phyloP scores from a whole-genome alignment of 1,140 invertebrate genomes.

The Idris sp. region DNA sequence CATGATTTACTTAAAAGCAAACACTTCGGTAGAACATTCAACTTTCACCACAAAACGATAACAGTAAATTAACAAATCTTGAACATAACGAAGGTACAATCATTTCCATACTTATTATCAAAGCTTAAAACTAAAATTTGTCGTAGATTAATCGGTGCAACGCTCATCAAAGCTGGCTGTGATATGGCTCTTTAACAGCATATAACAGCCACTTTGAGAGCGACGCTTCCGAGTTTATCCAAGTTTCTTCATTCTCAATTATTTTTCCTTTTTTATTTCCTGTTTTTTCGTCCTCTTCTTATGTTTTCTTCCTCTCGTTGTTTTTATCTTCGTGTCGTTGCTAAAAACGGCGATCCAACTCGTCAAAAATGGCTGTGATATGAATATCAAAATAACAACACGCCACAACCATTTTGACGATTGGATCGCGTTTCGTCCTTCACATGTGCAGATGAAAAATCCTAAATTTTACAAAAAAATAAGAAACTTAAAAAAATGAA shows the following conservation, averaged over 20 bases:
- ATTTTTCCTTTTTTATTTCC: constrained; percentile 42
- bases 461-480: too few relatives aligned
- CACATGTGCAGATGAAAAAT: background rate
- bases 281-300: constrained; percentile 27
- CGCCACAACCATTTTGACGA: constrained; percentile 91
- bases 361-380: constrained; percentile 95
- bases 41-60: too few relatives aligned
- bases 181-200: constrained; percentile 80
- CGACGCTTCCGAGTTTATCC: constrained; percentile 69
- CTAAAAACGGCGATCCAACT: constrained; percentile 81
- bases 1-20: too few relatives aligned
- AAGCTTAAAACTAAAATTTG: too few relatives aligned
- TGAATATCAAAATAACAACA: constrained; percentile 82
- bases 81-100: too few relatives aligned
- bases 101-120: too few relatives aligned
- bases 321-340: constrained; percentile 59
- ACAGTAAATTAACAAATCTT: too few relatives aligned
- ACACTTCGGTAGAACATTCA: too few relatives aligned
- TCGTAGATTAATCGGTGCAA: constrained; percentile 74
- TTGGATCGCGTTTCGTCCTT: constrained; percentile 74
- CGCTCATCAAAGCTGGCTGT: constrained; percentile 92
- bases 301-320: constrained; percentile 16
- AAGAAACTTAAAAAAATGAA: too few relatives aligned
- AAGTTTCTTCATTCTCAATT: constrained; percentile 13
- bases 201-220: constrained; percentile 84